Evolutionary conservation across 2,888 invertebrate genomes (phyloP).

Genomic region (Bombyx huttoni): DNA sequence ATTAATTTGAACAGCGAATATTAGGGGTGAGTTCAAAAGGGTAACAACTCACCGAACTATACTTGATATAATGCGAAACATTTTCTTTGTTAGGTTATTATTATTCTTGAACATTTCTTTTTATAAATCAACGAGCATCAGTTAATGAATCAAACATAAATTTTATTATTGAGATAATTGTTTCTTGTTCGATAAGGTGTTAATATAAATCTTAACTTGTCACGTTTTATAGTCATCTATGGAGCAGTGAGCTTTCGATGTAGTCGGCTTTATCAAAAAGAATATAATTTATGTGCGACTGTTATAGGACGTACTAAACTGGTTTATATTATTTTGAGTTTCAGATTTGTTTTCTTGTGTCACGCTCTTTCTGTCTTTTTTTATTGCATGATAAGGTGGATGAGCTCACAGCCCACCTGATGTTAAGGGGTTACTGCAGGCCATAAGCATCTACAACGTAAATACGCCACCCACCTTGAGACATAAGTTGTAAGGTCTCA

Average conservation of each 20-base stretch:
- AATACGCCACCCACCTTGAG: too few relatives aligned
- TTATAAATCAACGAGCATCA: too few relatives aligned
- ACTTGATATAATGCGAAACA: slow-evolving; percentile 39
- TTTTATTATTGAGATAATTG: slow-evolving; percentile 6
- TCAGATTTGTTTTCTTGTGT: background rate
- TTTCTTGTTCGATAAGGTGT: background rate
- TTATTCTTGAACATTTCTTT: slow-evolving; percentile 8
- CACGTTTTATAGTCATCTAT: slow-evolving; percentile 30
- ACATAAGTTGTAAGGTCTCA: too few relatives aligned
- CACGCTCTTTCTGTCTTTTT: background rate
- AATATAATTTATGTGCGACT: slow-evolving; percentile 41
- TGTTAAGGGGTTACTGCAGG: too few relatives aligned
- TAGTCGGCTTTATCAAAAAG: slow-evolving; percentile 47
- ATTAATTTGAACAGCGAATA: slow-evolving; percentile 57
- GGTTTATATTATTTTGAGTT: slow-evolving; percentile 26
- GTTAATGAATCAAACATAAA: slow-evolving; percentile 7
- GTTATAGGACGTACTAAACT: slow-evolving; percentile 32
- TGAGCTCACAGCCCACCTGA: too few relatives aligned
- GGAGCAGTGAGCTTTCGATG: slow-evolving; percentile 27
- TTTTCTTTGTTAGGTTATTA: slow-evolving; percentile 12
- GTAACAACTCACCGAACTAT: slow-evolving; percentile 59
- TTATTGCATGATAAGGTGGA: too few relatives aligned
- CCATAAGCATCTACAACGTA: too few relatives aligned
- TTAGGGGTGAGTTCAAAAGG: slow-evolving; percentile 43
- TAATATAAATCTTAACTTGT: slow-evolving; percentile 5